phyloP scores from a whole-genome alignment of 2,797 vertebrate species.

The Dendrocincla tyrannina region DNA sequence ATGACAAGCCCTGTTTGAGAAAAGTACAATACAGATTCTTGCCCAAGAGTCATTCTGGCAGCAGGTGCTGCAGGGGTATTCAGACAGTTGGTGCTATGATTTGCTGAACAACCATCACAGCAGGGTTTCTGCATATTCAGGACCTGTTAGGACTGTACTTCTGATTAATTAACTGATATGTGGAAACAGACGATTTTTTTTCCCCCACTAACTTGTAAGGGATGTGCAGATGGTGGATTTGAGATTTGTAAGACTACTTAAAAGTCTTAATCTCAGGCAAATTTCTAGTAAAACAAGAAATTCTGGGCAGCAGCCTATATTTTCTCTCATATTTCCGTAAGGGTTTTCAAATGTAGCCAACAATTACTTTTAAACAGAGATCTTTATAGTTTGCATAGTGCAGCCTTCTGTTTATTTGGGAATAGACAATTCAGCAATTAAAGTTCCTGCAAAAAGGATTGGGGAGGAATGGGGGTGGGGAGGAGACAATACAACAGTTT shows the following conservation, averaged over 20 bases:
- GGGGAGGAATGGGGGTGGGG: not conserved
- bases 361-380: constrained; percentile 7
- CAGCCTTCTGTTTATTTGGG: not conserved
- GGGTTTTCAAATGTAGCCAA: not conserved
- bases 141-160: not conserved
- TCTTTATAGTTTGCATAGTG: not conserved
- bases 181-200: not conserved
- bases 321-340: not conserved
- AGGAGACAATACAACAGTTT: not conserved
- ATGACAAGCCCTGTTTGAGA: not conserved
- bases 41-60: not conserved
- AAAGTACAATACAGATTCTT: not conserved
- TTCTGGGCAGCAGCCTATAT: not conserved
- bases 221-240: not conserved
- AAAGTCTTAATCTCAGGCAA: not conserved
- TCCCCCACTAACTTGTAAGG: not conserved
- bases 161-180: not conserved
- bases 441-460: not conserved
- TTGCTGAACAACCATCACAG: not conserved
- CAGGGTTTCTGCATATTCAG: not conserved
- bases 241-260: not conserved
- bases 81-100: not conserved
- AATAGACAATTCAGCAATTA: not conserved
- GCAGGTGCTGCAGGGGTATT: not conserved
- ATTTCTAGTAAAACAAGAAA: constrained; percentile 21